Base-by-base conservation (phyloP, 2,113 vertebrate genomes). In the Myrmecobius fasciatus region DNA sequence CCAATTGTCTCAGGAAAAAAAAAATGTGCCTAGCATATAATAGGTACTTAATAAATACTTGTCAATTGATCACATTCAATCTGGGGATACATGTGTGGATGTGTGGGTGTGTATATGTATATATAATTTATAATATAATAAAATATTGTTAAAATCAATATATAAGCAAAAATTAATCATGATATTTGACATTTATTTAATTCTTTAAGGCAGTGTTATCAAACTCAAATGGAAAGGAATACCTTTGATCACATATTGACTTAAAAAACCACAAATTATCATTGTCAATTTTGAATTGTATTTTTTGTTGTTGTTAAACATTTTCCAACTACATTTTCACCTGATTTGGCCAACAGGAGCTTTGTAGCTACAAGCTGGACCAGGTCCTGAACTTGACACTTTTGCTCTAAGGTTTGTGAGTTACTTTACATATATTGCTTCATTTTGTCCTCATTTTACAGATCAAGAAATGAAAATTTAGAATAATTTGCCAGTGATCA, bases 361-460 rank as follows among this genome's bases (percentile, higher is more conserved):
- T 20, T 75, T 75, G 60, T 17, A 75, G 4, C 31, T n/a, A 26
- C 31, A n/a, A n/a, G 12, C 31, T 75, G 4, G 60, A 14, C 11
- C 31, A n/a, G 60, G 12, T 75, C 25, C 60, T 67, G 12, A 67
- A 31, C 17, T n/a, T 67, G 60, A 67, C 11, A 67, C 12, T 3
- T 36, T 67, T 36, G 11, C 31, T 67, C 60, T 36, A 67, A 67
- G 67, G 36, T 75, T 20, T n/a, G 14, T 43, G n/a, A 75, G 6
- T 17, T 6, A 75, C 36, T 43, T 75, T n/a, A 22, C 67, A 75
- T 75, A 75, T n/a, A 43, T 75, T 43, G 67, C 67, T 43, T 75
- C 36, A 83, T 83, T 83, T 83, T 83, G 67, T 43, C n/a, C 93
- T 36, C 53, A 94, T 93, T 93, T 91, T 88, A 96, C 3, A 60